phyloP scores from a whole-genome alignment of 2,888 invertebrate species.

The Mantis religiosa region DNA sequence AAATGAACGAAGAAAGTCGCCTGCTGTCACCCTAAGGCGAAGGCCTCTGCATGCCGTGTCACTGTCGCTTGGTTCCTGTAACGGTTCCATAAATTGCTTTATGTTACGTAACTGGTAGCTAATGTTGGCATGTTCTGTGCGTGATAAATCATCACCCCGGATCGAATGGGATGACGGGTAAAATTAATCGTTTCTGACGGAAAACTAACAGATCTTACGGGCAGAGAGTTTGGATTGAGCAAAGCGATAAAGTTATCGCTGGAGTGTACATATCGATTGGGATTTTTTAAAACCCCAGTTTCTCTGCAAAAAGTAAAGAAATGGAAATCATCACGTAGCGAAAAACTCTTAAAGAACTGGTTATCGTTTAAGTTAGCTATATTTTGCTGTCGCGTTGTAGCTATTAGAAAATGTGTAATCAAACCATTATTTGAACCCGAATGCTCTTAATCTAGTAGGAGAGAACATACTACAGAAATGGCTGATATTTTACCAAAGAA shows the following conservation, averaged over 20 bases:
- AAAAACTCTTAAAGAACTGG: no score
- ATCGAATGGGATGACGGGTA: not conserved
- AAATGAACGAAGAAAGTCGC: not conserved
- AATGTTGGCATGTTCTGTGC: not conserved
- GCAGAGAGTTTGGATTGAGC: not conserved
- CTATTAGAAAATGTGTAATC: no score
- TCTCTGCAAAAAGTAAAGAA: no score
- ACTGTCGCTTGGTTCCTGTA: not conserved
- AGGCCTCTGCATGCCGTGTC: not conserved
- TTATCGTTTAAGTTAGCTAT: no score
- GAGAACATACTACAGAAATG: no score
- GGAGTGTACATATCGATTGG: not conserved
- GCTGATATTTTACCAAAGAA: no score
- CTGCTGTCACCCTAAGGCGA: not conserved
- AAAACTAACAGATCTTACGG: not conserved
- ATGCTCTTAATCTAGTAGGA: no score
- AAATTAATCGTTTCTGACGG: not conserved
- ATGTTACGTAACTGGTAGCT: not conserved
- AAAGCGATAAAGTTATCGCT: not conserved
- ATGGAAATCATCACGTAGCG: no score
- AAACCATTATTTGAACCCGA: no score
- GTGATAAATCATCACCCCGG: not conserved
- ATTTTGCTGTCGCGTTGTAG: no score
- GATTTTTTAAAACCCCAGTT: not conserved
- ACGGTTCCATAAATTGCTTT: not conserved